Evolutionary conservation across 2,888 invertebrate genomes (phyloP).

Genomic region (Rotaria magnacalcarata): DNA sequence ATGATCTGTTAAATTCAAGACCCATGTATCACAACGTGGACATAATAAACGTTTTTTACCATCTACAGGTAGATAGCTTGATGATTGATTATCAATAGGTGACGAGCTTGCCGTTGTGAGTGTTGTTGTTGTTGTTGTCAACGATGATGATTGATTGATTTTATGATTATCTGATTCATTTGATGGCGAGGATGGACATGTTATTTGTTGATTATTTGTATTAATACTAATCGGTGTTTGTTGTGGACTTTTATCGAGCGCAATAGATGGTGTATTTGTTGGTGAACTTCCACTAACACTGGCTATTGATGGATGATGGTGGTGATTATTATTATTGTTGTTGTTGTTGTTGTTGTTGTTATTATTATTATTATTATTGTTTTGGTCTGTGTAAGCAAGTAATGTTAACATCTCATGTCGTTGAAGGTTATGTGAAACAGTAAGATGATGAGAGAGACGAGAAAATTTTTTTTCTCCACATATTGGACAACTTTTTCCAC

Average conservation of each 20-base stretch:
- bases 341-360: not conserved
- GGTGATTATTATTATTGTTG: not conserved
- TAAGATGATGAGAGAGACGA: conserved; percentile 11
- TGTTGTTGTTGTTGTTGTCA: not conserved
- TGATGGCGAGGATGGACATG: not conserved
- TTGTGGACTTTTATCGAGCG: not conserved
- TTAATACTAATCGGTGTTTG: conserved; percentile 32
- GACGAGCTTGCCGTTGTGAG: not conserved
- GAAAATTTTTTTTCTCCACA: conserved; percentile 14
- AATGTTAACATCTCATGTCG: conserved; percentile 3
- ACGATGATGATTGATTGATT: not conserved
- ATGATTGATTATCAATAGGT: not conserved
- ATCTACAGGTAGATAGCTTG: not conserved
- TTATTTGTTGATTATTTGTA: conserved; percentile 26
- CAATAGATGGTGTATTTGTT: not conserved
- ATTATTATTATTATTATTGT: not conserved
- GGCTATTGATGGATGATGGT: not conserved
- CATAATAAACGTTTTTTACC: conserved; percentile 34
- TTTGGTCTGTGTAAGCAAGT: not conserved
- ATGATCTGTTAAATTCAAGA: conserved; percentile 31
- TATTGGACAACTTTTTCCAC: conserved; percentile 26
- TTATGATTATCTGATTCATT: not conserved
- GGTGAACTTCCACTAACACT: not conserved
- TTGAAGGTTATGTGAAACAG: conserved; percentile 11
- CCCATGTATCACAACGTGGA: conserved; percentile 35